phyloP scores from a whole-genome alignment of 2,888 invertebrate genomes.

The Yponomeuta plumbellus region DNA sequence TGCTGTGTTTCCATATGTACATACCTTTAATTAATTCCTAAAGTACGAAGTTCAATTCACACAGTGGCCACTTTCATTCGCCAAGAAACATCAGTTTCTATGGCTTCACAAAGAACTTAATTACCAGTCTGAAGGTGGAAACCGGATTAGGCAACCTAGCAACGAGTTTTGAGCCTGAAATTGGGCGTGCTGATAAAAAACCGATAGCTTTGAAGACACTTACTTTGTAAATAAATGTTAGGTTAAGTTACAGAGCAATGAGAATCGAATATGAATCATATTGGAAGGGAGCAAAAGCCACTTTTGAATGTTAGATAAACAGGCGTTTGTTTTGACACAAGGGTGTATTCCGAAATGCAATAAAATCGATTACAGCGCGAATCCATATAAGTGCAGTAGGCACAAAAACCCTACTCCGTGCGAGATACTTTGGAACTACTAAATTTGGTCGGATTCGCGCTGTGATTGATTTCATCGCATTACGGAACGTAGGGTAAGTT shows the following conservation, averaged over 20 bases:
- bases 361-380: too few species aligned
- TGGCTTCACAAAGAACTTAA: not conserved
- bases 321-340: not conserved
- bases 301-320: not conserved
- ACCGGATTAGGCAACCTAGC: not conserved
- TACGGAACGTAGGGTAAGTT: not conserved
- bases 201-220: not conserved
- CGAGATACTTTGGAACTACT: too few species aligned
- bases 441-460: too few species aligned
- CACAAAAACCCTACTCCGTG: too few species aligned
- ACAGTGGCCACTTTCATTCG: not conserved
- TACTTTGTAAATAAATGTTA: not conserved
- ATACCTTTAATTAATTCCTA: not conserved
- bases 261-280: not conserved
- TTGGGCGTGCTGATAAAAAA: not conserved
- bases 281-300: not conserved
- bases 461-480: too few species aligned
- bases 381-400: too few species aligned
- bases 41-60: slow-evolving; percentile 1
- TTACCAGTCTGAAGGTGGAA: not conserved
- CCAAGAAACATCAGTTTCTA: not conserved
- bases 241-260: not conserved
- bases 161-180: not conserved
- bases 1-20: not conserved
- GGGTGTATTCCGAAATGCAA: too few species aligned